A percentile compares a stretch with the other conserved stretches of the same genome.
phyloP scores from a whole-genome alignment of 2,797 vertebrate species.

The Trematomus bernacchii region DNA sequence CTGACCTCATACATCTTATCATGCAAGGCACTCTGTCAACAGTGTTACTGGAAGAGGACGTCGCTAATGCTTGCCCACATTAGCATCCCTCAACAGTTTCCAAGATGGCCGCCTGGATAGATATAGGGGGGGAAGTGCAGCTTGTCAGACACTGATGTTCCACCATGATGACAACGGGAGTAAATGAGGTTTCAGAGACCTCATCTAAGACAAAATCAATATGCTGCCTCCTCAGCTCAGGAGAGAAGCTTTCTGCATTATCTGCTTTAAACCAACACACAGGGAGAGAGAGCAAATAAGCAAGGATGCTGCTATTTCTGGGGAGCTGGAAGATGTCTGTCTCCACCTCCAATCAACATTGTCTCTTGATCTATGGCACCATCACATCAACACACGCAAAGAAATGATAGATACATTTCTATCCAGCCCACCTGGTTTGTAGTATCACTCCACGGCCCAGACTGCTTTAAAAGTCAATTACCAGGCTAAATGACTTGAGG shows the following conservation, averaged over 20 bases:
- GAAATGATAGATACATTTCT: slow-evolving; percentile 78
- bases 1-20: slow-evolving; percentile 80
- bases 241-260: slow-evolving; percentile 78
- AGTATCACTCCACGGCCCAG: slow-evolving; percentile 83
- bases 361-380: slow-evolving; percentile 64
- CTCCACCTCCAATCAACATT: slow-evolving; percentile 78
- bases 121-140: slow-evolving; percentile 64
- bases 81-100: slow-evolving; percentile 81
- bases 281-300: slow-evolving; percentile 39
- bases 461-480: slow-evolving; percentile 88
- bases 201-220: slow-evolving; percentile 88
- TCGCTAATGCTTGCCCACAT: slow-evolving; percentile 77
- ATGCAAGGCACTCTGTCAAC: slow-evolving; percentile 81
- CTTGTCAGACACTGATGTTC: slow-evolving; percentile 85
- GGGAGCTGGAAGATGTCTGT: slow-evolving; percentile 76
- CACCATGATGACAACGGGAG: slow-evolving; percentile 83
- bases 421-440: slow-evolving; percentile 82
- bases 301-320: slow-evolving; percentile 61
- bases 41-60: slow-evolving; percentile 74
- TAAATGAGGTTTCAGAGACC: slow-evolving; percentile 89
- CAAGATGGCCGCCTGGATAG: slow-evolving; percentile 79
- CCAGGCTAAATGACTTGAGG: slow-evolving; percentile 81
- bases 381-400: slow-evolving; percentile 68
- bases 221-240: slow-evolving; percentile 81
- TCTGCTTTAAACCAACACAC: slow-evolving; percentile 68